Conservation (phyloP, 1,140 invertebrate genomes). For the Tyrophagus putrescentiae region DNA sequence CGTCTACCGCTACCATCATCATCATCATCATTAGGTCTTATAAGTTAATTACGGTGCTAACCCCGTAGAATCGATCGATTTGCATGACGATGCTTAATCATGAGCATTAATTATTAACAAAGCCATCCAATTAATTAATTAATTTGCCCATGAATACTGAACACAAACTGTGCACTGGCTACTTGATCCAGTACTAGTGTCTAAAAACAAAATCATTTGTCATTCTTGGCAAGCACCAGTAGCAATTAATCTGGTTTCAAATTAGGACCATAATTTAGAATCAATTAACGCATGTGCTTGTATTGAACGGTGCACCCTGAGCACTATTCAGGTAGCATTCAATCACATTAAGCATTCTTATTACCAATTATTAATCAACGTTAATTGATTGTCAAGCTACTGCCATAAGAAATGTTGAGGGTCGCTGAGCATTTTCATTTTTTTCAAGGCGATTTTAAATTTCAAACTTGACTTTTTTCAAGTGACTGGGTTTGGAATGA, state of each 20-base stretch:
- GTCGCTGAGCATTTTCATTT: too few species aligned
- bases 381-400: too few species aligned
- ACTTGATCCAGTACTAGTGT: too few species aligned
- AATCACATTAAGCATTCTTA: neutral
- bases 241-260: conserved; percentile 10
- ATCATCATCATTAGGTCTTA: conserved; percentile 3
- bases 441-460: too few species aligned
- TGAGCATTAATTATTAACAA: too few species aligned
- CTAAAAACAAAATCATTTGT: neutral
- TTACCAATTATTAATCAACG: conserved; percentile 9
- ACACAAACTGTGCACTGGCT: neutral
- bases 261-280: conserved; percentile 8
- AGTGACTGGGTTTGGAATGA: too few species aligned
- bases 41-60: neutral
- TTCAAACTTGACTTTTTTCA: too few species aligned
- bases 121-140: conserved; percentile 3
- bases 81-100: conserved; percentile 8
- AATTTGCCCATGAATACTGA: neutral
- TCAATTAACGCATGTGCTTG: too few species aligned
- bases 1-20: neutral
- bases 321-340: neutral
- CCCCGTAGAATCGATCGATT: conserved; percentile 2
- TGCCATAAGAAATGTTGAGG: too few species aligned
- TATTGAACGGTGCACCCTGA: neutral
- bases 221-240: neutral